phyloP scores from a whole-genome alignment of 2,113 vertebrate species.

The Zosterops hypoxanthus region DNA sequence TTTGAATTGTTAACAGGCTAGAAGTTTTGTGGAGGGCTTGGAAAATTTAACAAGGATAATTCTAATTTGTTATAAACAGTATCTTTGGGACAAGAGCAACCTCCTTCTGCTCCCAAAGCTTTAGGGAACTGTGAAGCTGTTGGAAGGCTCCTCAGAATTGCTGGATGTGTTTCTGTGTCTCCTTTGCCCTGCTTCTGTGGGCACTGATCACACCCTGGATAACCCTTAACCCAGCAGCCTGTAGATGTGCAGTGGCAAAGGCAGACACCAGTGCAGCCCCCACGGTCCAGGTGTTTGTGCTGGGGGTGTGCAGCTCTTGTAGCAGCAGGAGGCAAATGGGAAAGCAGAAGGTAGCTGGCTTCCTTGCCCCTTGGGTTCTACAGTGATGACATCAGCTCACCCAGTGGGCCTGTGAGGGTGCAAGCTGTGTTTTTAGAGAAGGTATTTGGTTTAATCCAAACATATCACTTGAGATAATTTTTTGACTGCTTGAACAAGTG shows the following conservation, averaged over 20 bases:
- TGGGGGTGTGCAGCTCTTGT: neutral
- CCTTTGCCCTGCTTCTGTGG: neutral
- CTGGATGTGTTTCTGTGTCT: neutral
- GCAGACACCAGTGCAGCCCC: neutral
- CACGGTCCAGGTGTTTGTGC: fast-evolving
- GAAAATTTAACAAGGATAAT: neutral
- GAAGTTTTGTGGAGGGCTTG: neutral
- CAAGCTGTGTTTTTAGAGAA: neutral
- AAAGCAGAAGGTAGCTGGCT: neutral
- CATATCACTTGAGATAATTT: fast-evolving
- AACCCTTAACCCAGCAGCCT: neutral
- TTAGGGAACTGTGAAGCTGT: neutral
- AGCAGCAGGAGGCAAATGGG: neutral
- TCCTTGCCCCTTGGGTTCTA: neutral
- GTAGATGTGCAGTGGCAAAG: neutral
- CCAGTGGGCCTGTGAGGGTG: neutral
- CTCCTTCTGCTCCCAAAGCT: neutral
- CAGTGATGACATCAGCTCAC: neutral
- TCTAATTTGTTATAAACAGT: neutral
- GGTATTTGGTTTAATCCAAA: neutral
- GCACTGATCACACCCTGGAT: fast-evolving
- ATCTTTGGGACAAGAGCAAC: neutral
- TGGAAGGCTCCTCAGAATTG: neutral
- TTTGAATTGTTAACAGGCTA: neutral
- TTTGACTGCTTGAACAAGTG: neutral